A percentile compares a stretch with the other conserved stretches of the same genome.
phyloP scores from a whole-genome alignment of 2,113 vertebrate genomes.

The Sphaerodactylus townsendi region DNA sequence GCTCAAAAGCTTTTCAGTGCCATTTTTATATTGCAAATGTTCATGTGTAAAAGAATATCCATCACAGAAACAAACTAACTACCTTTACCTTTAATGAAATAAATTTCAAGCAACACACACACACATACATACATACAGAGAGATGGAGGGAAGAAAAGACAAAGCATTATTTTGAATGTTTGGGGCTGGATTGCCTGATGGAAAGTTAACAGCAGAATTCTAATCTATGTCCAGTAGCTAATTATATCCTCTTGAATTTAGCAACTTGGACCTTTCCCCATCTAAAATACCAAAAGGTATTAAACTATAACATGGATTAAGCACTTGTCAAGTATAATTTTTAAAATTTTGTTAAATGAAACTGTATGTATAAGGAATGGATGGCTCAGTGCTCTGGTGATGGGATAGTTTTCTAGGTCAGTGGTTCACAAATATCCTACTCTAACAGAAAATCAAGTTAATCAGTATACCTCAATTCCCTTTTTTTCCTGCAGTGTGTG shows the following conservation, averaged over 20 bases:
- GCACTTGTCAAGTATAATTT: constrained; percentile 33
- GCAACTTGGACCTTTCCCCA: not conserved
- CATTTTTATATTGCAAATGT: not conserved
- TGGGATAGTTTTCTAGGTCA: constrained; percentile 52
- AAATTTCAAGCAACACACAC: not conserved
- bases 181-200: not conserved
- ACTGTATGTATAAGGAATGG: constrained; percentile 34
- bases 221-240: not conserved
- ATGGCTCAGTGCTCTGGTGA: constrained; percentile 33
- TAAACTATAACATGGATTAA: constrained; percentile 51
- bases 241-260: constrained; percentile 30
- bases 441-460: constrained; percentile 31
- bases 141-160: not conserved
- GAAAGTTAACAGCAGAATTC: constrained; percentile 6
- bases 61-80: not conserved
- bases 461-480: not conserved
- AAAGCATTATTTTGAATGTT: not conserved
- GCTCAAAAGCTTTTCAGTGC: not conserved
- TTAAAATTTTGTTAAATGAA: constrained; percentile 48
- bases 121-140: not conserved
- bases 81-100: not conserved
- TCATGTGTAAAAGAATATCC: not conserved
- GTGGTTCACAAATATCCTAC: constrained; percentile 38
- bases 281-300: constrained; percentile 52
- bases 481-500: constrained; percentile 13